Base-by-base conservation (phyloP, 2,888 invertebrate species). In the Brenthis hecate region DNA sequence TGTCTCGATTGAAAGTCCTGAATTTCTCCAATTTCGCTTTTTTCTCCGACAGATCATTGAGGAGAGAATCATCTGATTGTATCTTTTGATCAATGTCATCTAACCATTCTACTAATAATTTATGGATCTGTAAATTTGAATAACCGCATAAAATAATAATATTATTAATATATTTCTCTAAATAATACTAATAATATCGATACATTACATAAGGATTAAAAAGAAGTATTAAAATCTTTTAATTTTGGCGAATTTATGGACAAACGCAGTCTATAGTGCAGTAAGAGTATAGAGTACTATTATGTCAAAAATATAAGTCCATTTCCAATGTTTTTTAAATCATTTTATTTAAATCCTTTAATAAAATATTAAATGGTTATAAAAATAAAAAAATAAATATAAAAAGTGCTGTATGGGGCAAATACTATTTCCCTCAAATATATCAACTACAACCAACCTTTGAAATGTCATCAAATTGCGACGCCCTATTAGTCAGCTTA, bases 11-110 rank as follows among this genome's bases (percentile, higher is more conserved):
- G 63, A 98, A 94, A 0, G 96, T 95, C 80, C 95, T 96, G 85
- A 96, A 96, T 85, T 98, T 98, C 83, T 99, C 98, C 23, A 98
- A 84, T 56, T 96, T 95, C 0, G 98, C 96, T 76, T 97, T 96
- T 87, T 98, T 99, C 83, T 99, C 99, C 64, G 97, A 97, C 2
- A 98, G 90, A 82, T 98, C 98, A 78, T 97, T 96, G 43, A 96
- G 94, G 70, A 95, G 94, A 13, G 94, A 94, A 78, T 96, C 95
- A 71, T 96, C 95, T 2, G 95, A 94, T 80, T 96, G 95, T 8
- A 98, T 94, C 85, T 97, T 97, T 60, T 95, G 95, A 80, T 98
- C 97, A 70, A 97, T 95, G 80, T 98, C 98, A 72, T 97, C 96
- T 68, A 99, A 89, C 98, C 98, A 98, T 80, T 97, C 97, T 6